Percentiles rank a stretch among this genome's conserved stretches.
Conservation (phyloP, 2,888 invertebrate genomes). For the Tenodera sinensis region DNA sequence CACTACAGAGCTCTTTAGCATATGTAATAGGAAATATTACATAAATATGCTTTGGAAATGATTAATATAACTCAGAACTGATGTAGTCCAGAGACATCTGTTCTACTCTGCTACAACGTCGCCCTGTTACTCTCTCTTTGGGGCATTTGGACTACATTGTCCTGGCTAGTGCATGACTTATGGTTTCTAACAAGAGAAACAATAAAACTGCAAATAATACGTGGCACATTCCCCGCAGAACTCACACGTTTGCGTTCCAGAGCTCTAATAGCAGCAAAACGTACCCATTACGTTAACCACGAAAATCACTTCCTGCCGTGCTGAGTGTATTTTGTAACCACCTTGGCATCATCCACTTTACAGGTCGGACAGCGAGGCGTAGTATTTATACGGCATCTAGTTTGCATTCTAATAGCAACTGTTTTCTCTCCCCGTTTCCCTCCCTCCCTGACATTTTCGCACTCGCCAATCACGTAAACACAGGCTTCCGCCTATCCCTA, state of each 20-base stretch:
- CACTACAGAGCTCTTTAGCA: too few relatives aligned
- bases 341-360: not conserved
- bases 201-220: not conserved
- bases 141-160: too few relatives aligned
- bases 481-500: not conserved
- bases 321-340: not conserved
- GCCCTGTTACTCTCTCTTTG: too few relatives aligned
- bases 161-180: not conserved
- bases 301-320: not conserved
- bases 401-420: not conserved
- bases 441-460: not conserved
- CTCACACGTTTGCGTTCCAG: not conserved
- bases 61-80: too few relatives aligned
- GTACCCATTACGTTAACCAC: not conserved
- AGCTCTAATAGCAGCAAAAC: not conserved
- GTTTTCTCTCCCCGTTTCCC: not conserved
- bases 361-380: not conserved
- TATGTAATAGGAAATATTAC: too few relatives aligned
- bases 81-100: too few relatives aligned
- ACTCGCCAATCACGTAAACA: not conserved
- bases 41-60: too few relatives aligned
- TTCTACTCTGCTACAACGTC: too few relatives aligned
- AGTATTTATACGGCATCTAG: not conserved
- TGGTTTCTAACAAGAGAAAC: not conserved
- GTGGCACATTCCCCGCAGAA: not conserved